Base-by-base conservation (phyloP, 2,113 vertebrate genomes). In the Ascaphus truei region DNA sequence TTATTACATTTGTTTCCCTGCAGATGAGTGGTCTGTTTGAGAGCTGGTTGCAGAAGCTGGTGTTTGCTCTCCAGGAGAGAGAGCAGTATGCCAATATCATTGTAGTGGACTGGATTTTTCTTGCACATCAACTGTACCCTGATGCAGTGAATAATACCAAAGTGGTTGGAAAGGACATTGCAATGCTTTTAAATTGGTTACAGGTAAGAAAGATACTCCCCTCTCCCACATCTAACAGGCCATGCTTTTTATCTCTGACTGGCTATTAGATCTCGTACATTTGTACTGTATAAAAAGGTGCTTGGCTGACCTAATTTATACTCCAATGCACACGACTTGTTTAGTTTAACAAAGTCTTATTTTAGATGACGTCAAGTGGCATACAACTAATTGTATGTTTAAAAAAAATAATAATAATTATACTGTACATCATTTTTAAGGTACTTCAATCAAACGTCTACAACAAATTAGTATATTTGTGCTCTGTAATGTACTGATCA, bases 21-120 rank as follows among this genome's bases (percentile, higher is more conserved):
- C 72, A 98, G 96, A 93, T 94, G 85, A 94, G 92, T 0, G 95
- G 96, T 16, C 85, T 97, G 73, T 87, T 95, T 2, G 93, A 96
- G 74, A 86, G 27, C 7, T 99, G 96, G 96, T 80, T 98, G 72
- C 64, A 84, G 23, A 93, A 87, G 63, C 78, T 99, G n/a, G 91
- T 98, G 2, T 79, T 83, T 0, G 95, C 96, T 0, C 82, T 99
- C 22, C 91, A 84, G 74, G 78, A 69, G 31, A 83, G 94, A n/a
- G 96, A 98, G 78, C 79, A 33, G 0, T 85, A 89, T 0, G 93
- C 96, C 37, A 99, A 99, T 0, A 79, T 98, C 2, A 84, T 98
- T 0, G 88, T 98, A 27, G 95, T 98, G 0, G 89, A 99, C 12
- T 99, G 97, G 97, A 84, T 96, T 0, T 0, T 78, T 0, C 83